Conservation (phyloP, 2,797 vertebrate species). For the Kryptolebias ocellatus region DNA sequence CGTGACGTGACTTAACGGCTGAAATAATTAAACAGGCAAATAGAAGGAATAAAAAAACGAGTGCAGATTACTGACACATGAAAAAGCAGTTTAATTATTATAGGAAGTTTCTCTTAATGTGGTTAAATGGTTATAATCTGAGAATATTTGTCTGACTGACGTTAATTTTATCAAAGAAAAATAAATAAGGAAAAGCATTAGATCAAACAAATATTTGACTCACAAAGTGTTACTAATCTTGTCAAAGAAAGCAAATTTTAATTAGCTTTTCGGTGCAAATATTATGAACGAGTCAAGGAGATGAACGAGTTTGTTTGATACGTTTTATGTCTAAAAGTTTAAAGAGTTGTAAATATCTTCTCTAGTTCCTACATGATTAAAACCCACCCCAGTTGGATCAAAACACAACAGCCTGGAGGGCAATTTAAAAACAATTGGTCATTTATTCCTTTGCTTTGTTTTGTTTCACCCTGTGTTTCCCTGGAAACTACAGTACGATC, state of each 20-base stretch:
- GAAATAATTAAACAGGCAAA: too few species aligned
- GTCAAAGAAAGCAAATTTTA: constrained; percentile 3
- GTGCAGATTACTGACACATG: too few species aligned
- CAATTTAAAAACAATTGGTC: neutral
- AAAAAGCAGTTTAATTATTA: too few species aligned
- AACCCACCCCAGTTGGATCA: constrained; percentile 23
- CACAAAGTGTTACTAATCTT: neutral
- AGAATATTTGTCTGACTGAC: too few species aligned
- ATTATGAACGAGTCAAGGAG: constrained; percentile 17
- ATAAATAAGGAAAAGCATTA: too few species aligned
- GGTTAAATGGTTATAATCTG: too few species aligned
- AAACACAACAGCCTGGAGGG: constrained; percentile 1
- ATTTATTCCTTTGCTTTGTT: constrained; percentile 31
- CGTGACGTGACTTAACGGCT: too few species aligned
- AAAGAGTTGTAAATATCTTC: neutral
- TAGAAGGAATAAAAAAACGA: too few species aligned
- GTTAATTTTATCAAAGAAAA: too few species aligned
- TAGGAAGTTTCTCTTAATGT: too few species aligned
- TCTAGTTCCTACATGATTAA: constrained; percentile 24
- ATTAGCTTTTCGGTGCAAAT: constrained; percentile 18
- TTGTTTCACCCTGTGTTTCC: neutral
- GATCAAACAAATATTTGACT: too few species aligned
- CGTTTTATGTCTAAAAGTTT: neutral
- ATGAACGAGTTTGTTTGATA: constrained; percentile 8
- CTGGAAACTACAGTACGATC: too few species aligned